Percentiles rank a stretch among this genome's conserved stretches.
Conservation (phyloP, 2,888 invertebrate species). For the Allacma fusca region DNA sequence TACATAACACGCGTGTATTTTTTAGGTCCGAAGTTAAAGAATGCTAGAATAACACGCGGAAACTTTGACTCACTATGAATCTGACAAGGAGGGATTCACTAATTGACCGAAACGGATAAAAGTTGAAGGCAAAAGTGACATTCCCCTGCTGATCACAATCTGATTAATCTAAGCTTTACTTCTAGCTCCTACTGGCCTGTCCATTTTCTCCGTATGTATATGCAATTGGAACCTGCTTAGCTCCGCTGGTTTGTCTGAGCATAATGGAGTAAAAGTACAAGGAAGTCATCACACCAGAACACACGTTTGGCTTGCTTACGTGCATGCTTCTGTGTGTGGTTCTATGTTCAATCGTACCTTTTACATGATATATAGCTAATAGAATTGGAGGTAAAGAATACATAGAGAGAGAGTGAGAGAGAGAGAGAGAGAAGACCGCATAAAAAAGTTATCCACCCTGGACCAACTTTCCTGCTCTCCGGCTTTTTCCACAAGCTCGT, state of each 20-base stretch:
- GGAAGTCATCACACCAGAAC: constrained; percentile 1
- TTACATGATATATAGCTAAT: constrained; percentile 19
- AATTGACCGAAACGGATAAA: constrained; percentile 62
- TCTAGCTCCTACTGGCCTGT: constrained; percentile 30
- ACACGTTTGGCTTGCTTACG: constrained; percentile 6
- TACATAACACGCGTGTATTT: neutral
- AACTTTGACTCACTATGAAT: constrained; percentile 34
- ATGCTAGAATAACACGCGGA: constrained; percentile 16
- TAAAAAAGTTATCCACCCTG: constrained; percentile 43
- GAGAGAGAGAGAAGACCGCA: constrained; percentile 29
- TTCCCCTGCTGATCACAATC: constrained; percentile 59
- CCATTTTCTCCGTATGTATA: neutral
- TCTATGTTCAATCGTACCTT: no score
- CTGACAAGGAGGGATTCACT: constrained; percentile 54
- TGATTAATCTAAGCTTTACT: constrained; percentile 51
- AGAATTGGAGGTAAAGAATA: constrained; percentile 30
- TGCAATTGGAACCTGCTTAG: neutral
- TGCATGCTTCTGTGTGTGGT: no score
- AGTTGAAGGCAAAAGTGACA: constrained; percentile 61
- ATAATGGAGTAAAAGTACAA: constrained; percentile 6
- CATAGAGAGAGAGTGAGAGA: constrained; percentile 22
- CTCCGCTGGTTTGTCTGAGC: neutral
- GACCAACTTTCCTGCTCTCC: constrained; percentile 39
- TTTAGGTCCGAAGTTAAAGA: constrained; percentile 1
- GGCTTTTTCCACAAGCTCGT: constrained; percentile 4